Evolutionary conservation across 2,888 invertebrate species (phyloP), one percentile per base, ranked within the genome.

Genomic region (Drosophila greeni): DNA sequence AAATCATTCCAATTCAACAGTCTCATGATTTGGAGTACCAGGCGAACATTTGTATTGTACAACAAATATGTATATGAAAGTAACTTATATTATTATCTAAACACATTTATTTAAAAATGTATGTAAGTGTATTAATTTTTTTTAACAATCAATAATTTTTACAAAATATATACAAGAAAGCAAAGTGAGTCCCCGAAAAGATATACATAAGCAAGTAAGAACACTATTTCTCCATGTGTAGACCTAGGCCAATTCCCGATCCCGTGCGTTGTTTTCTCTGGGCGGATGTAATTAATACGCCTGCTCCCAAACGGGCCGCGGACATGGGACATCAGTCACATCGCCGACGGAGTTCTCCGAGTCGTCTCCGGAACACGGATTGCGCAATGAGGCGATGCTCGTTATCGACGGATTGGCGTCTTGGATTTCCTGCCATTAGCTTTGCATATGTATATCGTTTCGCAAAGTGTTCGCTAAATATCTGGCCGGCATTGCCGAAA

Each of bases 201-300:
- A 7, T 7, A 24, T 24, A 24, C 3, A 23, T 23, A 23, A 23
- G 24, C 6, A 24, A 24, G 3, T n/a, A 24, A 11, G 6, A 6
- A 29, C 8, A 1, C 0, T 1, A 4, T 24, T 43, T 53, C 23
- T 24, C 16, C 45, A 18, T 54, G 57, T 57, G 57, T 29, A 43
- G 1, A 14, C 42, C 29, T 1, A n/a, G n/a, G 1, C 34, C 12
- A 36, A 49, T 49, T 39, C 40, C 56, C 26, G 12, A 34, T 20
- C 9, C 55, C 55, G 34, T 33, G 33, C 5, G 47, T 16, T 14
- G 16, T 45, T 20, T 45, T 31, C 45, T 18, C 34, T 9, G 61
- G 52, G 52, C 61, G 61, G 61, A 64, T 62, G 61, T 64, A 64
- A 62, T 24, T 62, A 62, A 62, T 62, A 51, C 61, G 59, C 60